phyloP scores from a whole-genome alignment of 2,888 invertebrate genomes.

The Cephus pulcher region DNA sequence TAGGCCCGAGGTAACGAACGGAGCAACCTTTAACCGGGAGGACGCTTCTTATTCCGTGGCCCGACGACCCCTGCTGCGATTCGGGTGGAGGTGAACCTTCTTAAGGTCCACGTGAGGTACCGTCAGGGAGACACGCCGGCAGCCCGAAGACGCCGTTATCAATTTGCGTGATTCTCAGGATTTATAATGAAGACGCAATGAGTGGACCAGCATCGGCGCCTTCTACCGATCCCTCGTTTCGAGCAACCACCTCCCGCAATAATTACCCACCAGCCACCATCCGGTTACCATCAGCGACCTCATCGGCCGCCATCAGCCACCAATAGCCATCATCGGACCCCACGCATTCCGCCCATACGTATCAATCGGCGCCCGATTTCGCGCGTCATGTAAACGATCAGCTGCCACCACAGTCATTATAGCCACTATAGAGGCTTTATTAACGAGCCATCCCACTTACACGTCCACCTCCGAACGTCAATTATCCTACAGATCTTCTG shows the following conservation, averaged over 20 bases:
- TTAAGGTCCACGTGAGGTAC: not conserved
- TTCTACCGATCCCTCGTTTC: slow-evolving; percentile 5
- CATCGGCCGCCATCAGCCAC: not conserved
- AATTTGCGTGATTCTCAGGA: slow-evolving; percentile 61
- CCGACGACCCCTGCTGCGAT: slow-evolving; percentile 28
- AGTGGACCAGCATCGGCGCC: slow-evolving; percentile 35
- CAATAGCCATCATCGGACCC: slow-evolving; percentile 13
- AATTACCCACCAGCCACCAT: not conserved
- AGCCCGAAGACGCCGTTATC: slow-evolving; percentile 54
- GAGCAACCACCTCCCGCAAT: not conserved
- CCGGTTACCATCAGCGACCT: slow-evolving; percentile 1
- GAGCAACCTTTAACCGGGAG: slow-evolving; percentile 14
- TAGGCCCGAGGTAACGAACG: slow-evolving; percentile 1
- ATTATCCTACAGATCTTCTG: not conserved
- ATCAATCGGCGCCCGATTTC: slow-evolving; percentile 30
- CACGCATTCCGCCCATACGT: slow-evolving; percentile 28
- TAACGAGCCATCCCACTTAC: not conserved
- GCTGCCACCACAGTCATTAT: not conserved
- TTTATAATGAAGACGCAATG: slow-evolving; percentile 63
- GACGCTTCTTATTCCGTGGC: slow-evolving; percentile 41
- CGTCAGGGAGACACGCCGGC: slow-evolving; percentile 11
- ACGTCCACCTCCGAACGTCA: not conserved
- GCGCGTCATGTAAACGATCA: slow-evolving; percentile 24
- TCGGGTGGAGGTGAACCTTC: slow-evolving; percentile 49
- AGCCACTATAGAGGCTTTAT: not conserved